phyloP scores from a whole-genome alignment of 2,797 vertebrate genomes.

The Molothrus ater region DNA sequence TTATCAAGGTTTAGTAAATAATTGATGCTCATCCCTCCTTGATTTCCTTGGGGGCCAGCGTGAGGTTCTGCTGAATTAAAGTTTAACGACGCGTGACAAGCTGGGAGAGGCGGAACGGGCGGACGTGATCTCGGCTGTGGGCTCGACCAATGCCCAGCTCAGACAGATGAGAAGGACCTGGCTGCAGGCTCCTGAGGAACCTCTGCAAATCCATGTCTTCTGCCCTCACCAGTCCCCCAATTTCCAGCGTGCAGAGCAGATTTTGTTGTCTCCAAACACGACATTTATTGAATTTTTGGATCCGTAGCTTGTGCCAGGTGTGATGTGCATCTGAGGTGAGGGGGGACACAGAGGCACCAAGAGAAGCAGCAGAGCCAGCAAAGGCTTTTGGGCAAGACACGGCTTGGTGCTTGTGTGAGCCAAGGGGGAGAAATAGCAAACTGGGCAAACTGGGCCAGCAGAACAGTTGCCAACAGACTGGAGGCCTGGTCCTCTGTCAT shows the following conservation, averaged over 20 bases:
- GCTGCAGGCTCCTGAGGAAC: fast-evolving
- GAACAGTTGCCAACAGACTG: not conserved
- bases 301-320: fast-evolving
- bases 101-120: not conserved
- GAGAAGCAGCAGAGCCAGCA: not conserved
- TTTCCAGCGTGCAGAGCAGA: not conserved
- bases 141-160: not conserved
- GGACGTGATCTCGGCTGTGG: not conserved
- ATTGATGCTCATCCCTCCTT: slow-evolving; percentile 40
- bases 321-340: fast-evolving
- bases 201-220: not conserved
- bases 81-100: not conserved
- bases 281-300: not conserved
- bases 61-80: not conserved
- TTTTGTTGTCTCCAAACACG: not conserved
- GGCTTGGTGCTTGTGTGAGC: fast-evolving
- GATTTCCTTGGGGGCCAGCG: slow-evolving; percentile 36
- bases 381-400: not conserved
- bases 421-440: not conserved
- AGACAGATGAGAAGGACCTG: fast-evolving
- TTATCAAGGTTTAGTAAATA: slow-evolving; percentile 60
- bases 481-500: not conserved
- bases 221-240: not conserved
- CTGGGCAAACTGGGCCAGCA: not conserved
- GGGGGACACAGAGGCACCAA: not conserved